These are phyloP conservation scores for Meteorus colon DNA, from an alignment of 2,888 invertebrate species.

Conservation along the genomic window DNA sequence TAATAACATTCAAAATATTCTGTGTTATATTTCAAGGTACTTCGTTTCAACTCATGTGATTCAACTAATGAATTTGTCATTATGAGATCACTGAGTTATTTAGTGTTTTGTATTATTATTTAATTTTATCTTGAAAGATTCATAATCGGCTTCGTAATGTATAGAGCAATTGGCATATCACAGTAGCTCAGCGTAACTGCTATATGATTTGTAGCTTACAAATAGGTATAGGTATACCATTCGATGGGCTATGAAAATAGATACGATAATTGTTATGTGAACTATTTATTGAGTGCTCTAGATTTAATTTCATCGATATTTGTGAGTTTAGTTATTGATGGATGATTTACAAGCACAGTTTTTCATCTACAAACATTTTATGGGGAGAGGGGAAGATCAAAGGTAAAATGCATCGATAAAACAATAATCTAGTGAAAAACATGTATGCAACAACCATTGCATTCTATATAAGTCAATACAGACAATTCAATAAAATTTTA, in stretches of 20 bases:
- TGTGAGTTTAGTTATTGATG: not conserved
- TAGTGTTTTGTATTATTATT: not conserved
- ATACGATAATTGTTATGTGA: not conserved
- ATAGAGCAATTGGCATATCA: not conserved
- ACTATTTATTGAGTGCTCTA: not conserved
- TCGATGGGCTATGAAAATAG: not conserved
- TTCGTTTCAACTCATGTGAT: not conserved
- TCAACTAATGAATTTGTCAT: not conserved
- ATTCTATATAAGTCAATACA: not conserved
- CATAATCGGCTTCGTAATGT: not conserved
- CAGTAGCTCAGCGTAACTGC: not conserved
- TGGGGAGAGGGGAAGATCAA: not conserved
- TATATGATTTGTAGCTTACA: not conserved
- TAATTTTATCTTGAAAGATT: not conserved
- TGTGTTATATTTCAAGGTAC: not conserved
- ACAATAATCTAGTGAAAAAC: not conserved
- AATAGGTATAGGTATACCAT: not conserved
- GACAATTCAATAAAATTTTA: not conserved
- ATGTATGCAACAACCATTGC: not conserved
- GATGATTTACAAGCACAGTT: not conserved
- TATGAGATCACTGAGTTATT: not conserved
- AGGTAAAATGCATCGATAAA: not conserved
- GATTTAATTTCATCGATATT: slow-evolving; percentile 1
- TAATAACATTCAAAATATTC: not conserved
- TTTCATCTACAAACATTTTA: slow-evolving; percentile 9